A percentile compares a stretch with the other conserved stretches of the same genome.
Evolutionary conservation across 2,888 invertebrate genomes (phyloP).

Genomic region (Lacanobia wlatinum): DNA sequence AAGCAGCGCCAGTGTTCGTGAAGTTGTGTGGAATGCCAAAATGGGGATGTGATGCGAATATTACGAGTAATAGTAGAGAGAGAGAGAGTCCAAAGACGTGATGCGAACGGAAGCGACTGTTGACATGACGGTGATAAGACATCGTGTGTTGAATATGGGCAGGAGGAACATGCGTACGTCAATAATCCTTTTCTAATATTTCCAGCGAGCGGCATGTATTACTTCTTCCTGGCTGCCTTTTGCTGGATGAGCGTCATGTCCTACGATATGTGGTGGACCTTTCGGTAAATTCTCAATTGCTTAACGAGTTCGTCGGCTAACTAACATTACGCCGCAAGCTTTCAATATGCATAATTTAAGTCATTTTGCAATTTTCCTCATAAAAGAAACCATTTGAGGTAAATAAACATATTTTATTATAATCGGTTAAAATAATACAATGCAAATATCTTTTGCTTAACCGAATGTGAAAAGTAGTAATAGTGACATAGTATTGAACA

Average conservation of each 20-base stretch:
- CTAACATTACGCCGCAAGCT: background rate
- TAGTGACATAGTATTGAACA: no score
- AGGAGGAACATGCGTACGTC: background rate
- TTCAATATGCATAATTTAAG: background rate
- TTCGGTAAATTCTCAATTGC: slow-evolving; percentile 74
- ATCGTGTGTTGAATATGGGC: background rate
- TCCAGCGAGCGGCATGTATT: slow-evolving; percentile 80
- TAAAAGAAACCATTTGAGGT: no score
- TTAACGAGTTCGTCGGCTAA: background rate
- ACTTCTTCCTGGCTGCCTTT: slow-evolving; percentile 79
- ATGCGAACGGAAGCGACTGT: background rate
- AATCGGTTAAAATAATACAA: no score
- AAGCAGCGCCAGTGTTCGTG: no score
- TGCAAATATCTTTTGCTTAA: no score
- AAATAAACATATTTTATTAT: no score
- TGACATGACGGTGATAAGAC: no score
- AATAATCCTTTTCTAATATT: slow-evolving; percentile 44
- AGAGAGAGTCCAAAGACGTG: background rate
- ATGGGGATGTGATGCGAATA: background rate
- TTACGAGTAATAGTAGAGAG: background rate
- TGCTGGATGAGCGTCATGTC: slow-evolving; percentile 88
- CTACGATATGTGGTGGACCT: slow-evolving; percentile 86
- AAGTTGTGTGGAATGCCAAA: no score
- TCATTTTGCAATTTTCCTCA: no score
- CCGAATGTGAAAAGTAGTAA: no score